phyloP scores from a whole-genome alignment of 2,113 vertebrate genomes.

The Sinocyclocheilus maitianheensis region DNA sequence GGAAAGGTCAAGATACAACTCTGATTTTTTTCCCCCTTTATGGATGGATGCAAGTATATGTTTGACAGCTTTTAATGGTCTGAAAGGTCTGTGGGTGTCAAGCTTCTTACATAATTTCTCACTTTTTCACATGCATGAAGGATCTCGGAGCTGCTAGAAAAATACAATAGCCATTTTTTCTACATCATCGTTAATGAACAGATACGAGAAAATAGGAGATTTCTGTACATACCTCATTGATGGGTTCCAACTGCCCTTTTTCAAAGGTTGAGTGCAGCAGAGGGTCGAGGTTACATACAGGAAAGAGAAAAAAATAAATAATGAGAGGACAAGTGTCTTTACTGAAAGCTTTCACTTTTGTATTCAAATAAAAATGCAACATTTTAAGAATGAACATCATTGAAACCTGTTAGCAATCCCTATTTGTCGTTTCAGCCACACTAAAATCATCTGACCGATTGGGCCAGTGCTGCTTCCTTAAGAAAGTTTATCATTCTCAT shows the following conservation, averaged over 20 bases:
- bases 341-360: not conserved
- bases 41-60: no score
- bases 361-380: not conserved
- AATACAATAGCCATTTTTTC: no score
- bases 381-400: not conserved
- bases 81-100: no score
- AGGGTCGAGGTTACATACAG: conserved; percentile 4
- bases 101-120: no score
- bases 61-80: no score
- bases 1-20: not conserved
- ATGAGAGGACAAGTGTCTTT: not conserved
- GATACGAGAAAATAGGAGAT: not conserved
- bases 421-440: no score
- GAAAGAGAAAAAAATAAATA: not conserved
- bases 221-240: conserved; percentile 82
- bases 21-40: not conserved
- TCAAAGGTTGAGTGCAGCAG: conserved; percentile 70
- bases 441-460: no score
- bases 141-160: no score
- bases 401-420: not conserved
- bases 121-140: no score
- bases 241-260: conserved; percentile 94
- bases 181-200: not conserved
- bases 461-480: no score
- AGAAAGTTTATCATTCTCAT: no score